Conservation (phyloP, 2,113 vertebrate genomes). For the Aptenodytes patagonicus region DNA sequence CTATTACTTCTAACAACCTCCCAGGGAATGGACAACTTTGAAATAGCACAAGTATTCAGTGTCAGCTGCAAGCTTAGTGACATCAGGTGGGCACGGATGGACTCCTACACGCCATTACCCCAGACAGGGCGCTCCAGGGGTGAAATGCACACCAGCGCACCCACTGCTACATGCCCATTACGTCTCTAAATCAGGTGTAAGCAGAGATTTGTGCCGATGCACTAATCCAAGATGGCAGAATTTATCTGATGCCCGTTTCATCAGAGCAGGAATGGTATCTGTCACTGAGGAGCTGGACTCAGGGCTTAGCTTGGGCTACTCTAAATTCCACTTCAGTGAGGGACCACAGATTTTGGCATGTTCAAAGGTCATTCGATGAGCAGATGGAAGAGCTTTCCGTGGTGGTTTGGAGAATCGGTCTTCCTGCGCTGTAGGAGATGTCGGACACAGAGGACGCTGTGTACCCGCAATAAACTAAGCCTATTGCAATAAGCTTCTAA, state of each 20-base stretch:
- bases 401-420: not conserved
- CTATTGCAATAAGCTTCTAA: not conserved
- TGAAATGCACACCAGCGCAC: conserved; percentile 13
- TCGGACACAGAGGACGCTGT: fast-evolving
- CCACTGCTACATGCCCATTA: not conserved
- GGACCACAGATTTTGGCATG: not conserved
- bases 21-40: not conserved
- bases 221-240: not conserved
- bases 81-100: not conserved
- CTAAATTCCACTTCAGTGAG: conserved; percentile 21
- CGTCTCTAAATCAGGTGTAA: not conserved
- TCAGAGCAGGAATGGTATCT: not conserved
- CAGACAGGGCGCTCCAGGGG: not conserved
- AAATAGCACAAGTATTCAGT: not conserved
- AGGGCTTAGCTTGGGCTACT: not conserved
- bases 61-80: not conserved
- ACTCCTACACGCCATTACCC: not conserved
- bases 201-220: not conserved
- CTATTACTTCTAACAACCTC: not conserved
- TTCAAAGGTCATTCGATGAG: conserved; percentile 28
- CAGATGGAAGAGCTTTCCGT: not conserved
- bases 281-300: not conserved
- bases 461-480: not conserved
- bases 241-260: not conserved
- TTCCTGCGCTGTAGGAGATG: not conserved